These are phyloP conservation scores for Cantharis flavilabris DNA, from an alignment of 2,888 invertebrate genomes.

Conservation along the genomic window DNA sequence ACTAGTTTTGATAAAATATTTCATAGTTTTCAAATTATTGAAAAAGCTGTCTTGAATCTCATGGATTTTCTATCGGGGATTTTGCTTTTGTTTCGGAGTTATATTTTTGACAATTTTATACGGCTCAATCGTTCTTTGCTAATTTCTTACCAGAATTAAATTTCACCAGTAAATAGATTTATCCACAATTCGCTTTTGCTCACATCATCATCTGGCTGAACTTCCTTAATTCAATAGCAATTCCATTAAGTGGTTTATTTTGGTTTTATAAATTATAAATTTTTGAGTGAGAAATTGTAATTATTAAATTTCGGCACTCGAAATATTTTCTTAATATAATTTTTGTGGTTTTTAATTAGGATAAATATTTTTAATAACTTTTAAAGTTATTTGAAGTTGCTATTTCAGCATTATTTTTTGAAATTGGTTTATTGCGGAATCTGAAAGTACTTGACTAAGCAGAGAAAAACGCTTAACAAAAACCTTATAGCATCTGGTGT, in stretches of 20 bases:
- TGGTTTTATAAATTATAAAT: background rate
- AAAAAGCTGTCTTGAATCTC: no score
- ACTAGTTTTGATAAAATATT: no score
- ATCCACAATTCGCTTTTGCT: background rate
- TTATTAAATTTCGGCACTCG: background rate
- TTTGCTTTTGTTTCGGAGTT: no score
- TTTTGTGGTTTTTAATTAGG: background rate
- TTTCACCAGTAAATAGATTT: no score
- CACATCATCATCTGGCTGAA: background rate
- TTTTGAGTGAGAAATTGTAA: background rate
- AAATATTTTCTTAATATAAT: no score
- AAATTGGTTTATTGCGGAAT: background rate
- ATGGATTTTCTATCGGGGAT: no score
- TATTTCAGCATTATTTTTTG: background rate
- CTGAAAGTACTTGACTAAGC: background rate
- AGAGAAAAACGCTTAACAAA: constrained; percentile 19
- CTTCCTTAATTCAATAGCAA: background rate
- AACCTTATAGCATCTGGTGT: constrained; percentile 19
- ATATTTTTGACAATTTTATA: no score
- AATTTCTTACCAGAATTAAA: no score
- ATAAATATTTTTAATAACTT: background rate
- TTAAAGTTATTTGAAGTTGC: background rate
- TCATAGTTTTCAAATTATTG: no score
- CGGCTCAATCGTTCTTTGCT: no score
- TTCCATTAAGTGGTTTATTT: background rate